These are phyloP conservation scores for Melinaea menophilus DNA, from an alignment of 2,888 invertebrate genomes.

Conservation along the genomic window DNA sequence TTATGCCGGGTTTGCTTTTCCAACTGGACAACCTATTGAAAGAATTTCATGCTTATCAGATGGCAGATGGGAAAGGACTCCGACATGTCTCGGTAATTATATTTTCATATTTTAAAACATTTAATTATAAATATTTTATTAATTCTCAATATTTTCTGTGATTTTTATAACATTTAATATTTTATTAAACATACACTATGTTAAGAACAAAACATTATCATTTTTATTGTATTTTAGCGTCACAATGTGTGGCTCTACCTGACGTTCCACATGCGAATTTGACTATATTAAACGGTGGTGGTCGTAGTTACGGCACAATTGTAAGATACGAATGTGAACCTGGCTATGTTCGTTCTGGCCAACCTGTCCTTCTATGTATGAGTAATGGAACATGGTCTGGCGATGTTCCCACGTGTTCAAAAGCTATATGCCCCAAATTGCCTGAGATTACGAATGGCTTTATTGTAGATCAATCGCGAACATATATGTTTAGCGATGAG, in stretches of 20 bases:
- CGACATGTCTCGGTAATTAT: constrained; percentile 87
- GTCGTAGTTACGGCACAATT: constrained; percentile 95
- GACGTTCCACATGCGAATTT: constrained; percentile 93
- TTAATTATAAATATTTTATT: not conserved
- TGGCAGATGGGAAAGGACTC: constrained; percentile 95
- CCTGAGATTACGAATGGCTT: constrained; percentile 93
- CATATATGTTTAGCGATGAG: constrained; percentile 92
- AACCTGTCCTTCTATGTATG: constrained; percentile 95
- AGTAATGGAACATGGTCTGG: constrained; percentile 98
- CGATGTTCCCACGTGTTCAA: constrained; percentile 90
- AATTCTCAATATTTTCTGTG: not conserved
- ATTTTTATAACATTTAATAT: too few relatives aligned
- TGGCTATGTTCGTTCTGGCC: constrained; percentile 91
- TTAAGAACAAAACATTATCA: constrained; percentile 10
- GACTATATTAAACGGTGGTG: constrained; percentile 91
- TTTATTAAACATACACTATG: not conserved
- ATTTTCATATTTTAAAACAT: not conserved
- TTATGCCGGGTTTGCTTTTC: constrained; percentile 96
- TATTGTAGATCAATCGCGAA: constrained; percentile 85
- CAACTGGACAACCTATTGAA: constrained; percentile 91
- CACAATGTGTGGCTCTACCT: constrained; percentile 91
- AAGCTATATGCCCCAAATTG: constrained; percentile 84
- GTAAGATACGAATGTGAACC: constrained; percentile 95
- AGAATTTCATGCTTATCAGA: constrained; percentile 93
- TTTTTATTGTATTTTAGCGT: constrained; percentile 78